These are phyloP conservation scores for Sylvicola cinctus DNA, from an alignment of 2,888 invertebrate genomes.

Conservation along the genomic window DNA sequence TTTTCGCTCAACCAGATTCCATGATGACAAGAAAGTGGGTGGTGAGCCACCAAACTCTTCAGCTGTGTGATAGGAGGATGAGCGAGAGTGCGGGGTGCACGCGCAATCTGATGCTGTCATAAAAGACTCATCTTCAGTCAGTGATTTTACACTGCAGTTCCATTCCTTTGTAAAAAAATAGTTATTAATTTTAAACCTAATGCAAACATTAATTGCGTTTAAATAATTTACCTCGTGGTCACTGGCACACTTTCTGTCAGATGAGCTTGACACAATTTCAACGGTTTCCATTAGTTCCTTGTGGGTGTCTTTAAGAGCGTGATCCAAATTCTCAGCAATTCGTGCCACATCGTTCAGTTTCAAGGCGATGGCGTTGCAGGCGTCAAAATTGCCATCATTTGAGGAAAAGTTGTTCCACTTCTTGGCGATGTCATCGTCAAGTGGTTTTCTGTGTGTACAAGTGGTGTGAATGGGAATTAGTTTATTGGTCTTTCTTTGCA, in stretches of 20 bases:
- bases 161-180: slow-evolving; percentile 18
- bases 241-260: slow-evolving; percentile 13
- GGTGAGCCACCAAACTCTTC: no score
- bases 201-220: not conserved
- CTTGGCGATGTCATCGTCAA: no score
- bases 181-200: not conserved
- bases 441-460: no score
- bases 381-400: slow-evolving; percentile 31
- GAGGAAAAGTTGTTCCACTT: not conserved
- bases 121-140: slow-evolving; percentile 39
- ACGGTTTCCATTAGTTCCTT: slow-evolving; percentile 14
- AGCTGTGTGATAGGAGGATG: slow-evolving; percentile 46
- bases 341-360: slow-evolving; percentile 40
- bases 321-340: slow-evolving; percentile 44
- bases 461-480: no score
- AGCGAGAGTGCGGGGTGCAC: slow-evolving; percentile 34
- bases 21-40: no score
- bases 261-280: slow-evolving; percentile 11
- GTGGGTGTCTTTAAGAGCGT: slow-evolving; percentile 31
- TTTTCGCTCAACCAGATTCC: no score
- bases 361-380: slow-evolving; percentile 44
- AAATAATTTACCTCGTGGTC: not conserved
- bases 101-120: slow-evolving; percentile 48
- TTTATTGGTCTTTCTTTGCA: no score
- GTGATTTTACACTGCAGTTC: slow-evolving; percentile 20